A percentile compares a stretch with the other conserved stretches of the same genome.
Conservation (phyloP, 2,888 invertebrate species). For the Cephus rjabovi region DNA sequence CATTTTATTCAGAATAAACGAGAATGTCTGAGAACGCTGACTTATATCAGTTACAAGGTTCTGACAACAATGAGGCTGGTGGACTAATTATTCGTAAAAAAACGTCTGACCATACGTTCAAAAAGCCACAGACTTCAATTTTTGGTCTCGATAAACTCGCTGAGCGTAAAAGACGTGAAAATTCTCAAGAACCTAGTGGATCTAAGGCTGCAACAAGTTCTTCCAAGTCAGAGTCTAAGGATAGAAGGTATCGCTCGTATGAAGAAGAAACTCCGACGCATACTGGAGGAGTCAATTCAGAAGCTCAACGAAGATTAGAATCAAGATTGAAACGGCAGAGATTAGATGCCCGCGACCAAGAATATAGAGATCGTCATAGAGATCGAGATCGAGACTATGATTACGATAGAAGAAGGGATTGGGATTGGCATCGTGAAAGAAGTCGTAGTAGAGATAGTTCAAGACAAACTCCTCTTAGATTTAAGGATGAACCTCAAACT, state of each 20-base stretch:
- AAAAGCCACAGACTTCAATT: conserved; percentile 81
- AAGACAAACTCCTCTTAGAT: conserved; percentile 70
- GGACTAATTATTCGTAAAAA: conserved; percentile 68
- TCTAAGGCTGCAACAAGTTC: conserved; percentile 55
- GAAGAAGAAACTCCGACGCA: conserved; percentile 94
- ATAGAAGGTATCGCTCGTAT: conserved; percentile 80
- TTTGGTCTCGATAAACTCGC: conserved; percentile 89
- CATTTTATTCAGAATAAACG: background rate
- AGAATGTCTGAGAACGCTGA: conserved; percentile 51
- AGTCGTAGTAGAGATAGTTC: conserved; percentile 43
- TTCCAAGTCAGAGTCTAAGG: conserved; percentile 44
- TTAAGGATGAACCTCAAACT: conserved; percentile 88
- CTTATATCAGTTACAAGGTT: conserved; percentile 67
- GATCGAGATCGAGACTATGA: conserved; percentile 54
- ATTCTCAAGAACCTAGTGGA: conserved; percentile 38
- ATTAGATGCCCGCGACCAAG: conserved; percentile 52
- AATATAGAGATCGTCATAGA: conserved; percentile 53
- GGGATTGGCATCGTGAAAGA: conserved; percentile 48
- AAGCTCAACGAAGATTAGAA: conserved; percentile 78
- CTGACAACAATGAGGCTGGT: conserved; percentile 55
- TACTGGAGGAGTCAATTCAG: conserved; percentile 90
- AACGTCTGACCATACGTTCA: conserved; percentile 72
- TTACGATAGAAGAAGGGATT: conserved; percentile 39
- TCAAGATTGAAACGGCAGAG: conserved; percentile 60
- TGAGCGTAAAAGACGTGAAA: conserved; percentile 75